These are phyloP conservation scores for Corbicula japonica DNA, from an alignment of 2,888 invertebrate genomes.

Conservation along the genomic window DNA sequence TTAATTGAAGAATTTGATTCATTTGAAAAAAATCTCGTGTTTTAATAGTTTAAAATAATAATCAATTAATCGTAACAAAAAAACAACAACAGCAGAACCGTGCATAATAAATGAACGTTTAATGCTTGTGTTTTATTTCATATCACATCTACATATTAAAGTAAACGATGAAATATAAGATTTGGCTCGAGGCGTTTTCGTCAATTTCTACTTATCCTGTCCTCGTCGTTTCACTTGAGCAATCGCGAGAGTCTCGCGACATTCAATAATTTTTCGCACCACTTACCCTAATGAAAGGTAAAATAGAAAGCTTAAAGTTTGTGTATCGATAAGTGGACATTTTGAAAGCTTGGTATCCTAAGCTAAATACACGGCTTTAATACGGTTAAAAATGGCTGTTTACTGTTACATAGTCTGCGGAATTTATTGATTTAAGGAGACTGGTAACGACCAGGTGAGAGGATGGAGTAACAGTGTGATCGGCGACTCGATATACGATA, in stretches of 20 bases:
- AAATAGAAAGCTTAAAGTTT: constrained; percentile 38
- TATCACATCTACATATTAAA: no score
- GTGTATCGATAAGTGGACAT: constrained; percentile 34
- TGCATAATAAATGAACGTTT: no score
- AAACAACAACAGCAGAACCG: no score
- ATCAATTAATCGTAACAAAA: no score
- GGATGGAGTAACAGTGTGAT: constrained; percentile 12
- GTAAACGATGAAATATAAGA: no score
- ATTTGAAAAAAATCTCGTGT: no score
- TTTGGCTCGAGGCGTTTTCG: constrained; percentile 44
- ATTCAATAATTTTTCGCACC: constrained; percentile 53
- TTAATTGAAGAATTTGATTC: no score
- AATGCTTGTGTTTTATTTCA: no score
- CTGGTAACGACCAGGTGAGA: constrained; percentile 4
- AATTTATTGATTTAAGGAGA: constrained; percentile 21
- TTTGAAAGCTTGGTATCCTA: constrained; percentile 6
- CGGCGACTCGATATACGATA: background rate
- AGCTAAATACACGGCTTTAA: constrained; percentile 21
- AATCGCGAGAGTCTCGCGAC: constrained; percentile 50
- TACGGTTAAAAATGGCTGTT: constrained; percentile 7
- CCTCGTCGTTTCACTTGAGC: constrained; percentile 25
- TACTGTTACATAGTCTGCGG: background rate
- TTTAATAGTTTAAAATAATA: no score
- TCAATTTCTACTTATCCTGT: constrained; percentile 42
- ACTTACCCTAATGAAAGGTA: constrained; percentile 43